Evolutionary conservation across 1,140 invertebrate genomes (phyloP), one percentile per base, ranked within the genome.

Genomic region (Drosophila nigrodunni): DNA sequence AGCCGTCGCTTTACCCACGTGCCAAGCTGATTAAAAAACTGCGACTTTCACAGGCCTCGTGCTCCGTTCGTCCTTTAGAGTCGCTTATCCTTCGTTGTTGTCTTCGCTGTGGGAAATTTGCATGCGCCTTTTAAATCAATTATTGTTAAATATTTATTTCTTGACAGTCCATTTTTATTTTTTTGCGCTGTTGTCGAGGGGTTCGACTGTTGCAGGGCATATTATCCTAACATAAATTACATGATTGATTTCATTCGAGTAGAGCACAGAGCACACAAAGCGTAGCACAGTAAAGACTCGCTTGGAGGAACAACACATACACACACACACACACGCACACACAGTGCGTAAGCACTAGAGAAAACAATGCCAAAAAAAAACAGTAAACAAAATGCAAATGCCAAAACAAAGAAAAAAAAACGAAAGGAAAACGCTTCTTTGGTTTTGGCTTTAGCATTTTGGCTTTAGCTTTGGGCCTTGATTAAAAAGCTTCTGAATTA

Each of bases 61-160:
- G 57, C 60, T 44, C 25, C 25, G 2, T 30, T 30, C 52, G 61
- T 64, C 59, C 73, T 35, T 35, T n/a, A 7, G 1, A 35, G 37
- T 18, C 43, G 44, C 52, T 55, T 57, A 55, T 39, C n/a, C 58
- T 57, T 37, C 15, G 13, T 11, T 43, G 7, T 44, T 60, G 25
- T 43, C 55, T 37, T 58, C 58, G 59, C 44, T 50, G 60, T 34
- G 60, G 21, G 1, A 57, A 87, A 89, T 89, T 89, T 89, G 85
- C 85, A 85, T 89, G 80, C 85, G 85, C 83, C 86, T 89, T 89
- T 89, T 89, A 89, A 89, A 89, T 89, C 85, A 89, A 89, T 89
- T 89, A 89, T 89, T 89, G 85, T 89, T 89, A 89, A 89, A 89
- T 89, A 89, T 89, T 89, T 89, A 89, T 89, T 85, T 89, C 85